phyloP scores from a whole-genome alignment of 2,888 invertebrate genomes.

The Drosophila quinaria region DNA sequence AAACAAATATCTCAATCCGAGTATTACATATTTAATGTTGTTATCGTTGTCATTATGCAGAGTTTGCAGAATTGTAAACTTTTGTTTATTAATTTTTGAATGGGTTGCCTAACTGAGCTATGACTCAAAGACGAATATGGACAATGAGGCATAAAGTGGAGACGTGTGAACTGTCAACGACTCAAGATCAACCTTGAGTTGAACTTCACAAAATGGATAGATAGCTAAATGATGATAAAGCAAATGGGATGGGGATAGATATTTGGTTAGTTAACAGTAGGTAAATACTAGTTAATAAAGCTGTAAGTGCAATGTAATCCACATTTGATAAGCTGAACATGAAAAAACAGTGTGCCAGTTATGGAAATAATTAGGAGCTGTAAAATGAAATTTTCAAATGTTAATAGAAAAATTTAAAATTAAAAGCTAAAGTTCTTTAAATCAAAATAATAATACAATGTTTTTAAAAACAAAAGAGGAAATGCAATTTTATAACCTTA shows the following conservation, averaged over 20 bases:
- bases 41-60: conserved; percentile 47
- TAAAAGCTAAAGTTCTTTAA: no score
- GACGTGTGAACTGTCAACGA: conserved; percentile 32
- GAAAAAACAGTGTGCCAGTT: conserved; percentile 27
- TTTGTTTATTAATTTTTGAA: conserved; percentile 46
- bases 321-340: conserved; percentile 49
- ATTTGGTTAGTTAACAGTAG: conserved; percentile 17
- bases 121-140: conserved; percentile 39
- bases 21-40: conserved; percentile 32
- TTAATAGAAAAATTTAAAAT: neutral
- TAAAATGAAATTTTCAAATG: neutral
- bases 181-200: conserved; percentile 48
- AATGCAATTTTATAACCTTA: no score
- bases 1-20: neutral
- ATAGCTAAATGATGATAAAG: conserved; percentile 7
- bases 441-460: no score
- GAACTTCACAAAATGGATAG: conserved; percentile 45
- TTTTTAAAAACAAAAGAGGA: no score
- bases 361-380: neutral
- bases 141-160: conserved; percentile 10
- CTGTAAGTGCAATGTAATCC: conserved; percentile 20
- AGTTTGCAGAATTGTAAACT: conserved; percentile 59
- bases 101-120: conserved; percentile 46
- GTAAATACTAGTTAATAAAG: conserved; percentile 34
- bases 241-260: conserved; percentile 3